phyloP scores from a whole-genome alignment of 1,140 invertebrate species.

The Chrysoperla carnea region DNA sequence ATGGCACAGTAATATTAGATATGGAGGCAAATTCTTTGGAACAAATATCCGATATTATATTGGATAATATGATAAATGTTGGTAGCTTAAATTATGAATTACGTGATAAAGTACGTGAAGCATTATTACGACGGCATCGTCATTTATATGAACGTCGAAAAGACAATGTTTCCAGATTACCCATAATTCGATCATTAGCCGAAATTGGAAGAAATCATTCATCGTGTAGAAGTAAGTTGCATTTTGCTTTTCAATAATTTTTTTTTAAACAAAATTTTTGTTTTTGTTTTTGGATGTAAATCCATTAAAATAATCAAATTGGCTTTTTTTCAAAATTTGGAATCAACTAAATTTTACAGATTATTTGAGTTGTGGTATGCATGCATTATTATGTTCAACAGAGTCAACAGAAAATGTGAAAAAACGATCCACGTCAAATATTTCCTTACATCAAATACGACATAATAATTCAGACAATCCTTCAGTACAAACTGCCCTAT shows the following conservation, averaged over 20 bases:
- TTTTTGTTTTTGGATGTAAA: too few species aligned
- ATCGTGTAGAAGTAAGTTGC: conserved; percentile 79
- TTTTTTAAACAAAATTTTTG: not conserved
- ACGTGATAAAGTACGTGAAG: conserved; percentile 71
- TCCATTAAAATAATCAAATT: too few species aligned
- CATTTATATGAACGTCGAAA: conserved; percentile 86
- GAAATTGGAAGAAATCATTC: conserved; percentile 95
- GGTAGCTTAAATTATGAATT: conserved; percentile 54
- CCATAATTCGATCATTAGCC: conserved; percentile 86
- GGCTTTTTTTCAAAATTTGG: too few species aligned
- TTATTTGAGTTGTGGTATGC: conserved; percentile 26
- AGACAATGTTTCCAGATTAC: conserved; percentile 67
- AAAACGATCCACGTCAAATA: not conserved
- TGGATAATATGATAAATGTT: conserved; percentile 81
- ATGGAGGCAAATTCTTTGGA: conserved; percentile 73
- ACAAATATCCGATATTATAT: conserved; percentile 73
- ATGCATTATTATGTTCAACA: conserved; percentile 28
- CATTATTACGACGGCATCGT: conserved; percentile 74
- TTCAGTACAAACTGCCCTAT: conserved; percentile 35
- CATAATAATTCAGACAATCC: conserved; percentile 29
- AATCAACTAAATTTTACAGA: conserved; percentile 3
- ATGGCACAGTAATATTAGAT: conserved; percentile 81
- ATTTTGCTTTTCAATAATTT: too few species aligned
- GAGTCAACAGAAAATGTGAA: conserved; percentile 39
- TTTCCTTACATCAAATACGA: conserved; percentile 20